A percentile compares a stretch with the other conserved stretches of the same genome.
These are phyloP conservation scores for Lymantria dispar DNA, from an alignment of 2,888 invertebrate species.

Conservation along the genomic window DNA sequence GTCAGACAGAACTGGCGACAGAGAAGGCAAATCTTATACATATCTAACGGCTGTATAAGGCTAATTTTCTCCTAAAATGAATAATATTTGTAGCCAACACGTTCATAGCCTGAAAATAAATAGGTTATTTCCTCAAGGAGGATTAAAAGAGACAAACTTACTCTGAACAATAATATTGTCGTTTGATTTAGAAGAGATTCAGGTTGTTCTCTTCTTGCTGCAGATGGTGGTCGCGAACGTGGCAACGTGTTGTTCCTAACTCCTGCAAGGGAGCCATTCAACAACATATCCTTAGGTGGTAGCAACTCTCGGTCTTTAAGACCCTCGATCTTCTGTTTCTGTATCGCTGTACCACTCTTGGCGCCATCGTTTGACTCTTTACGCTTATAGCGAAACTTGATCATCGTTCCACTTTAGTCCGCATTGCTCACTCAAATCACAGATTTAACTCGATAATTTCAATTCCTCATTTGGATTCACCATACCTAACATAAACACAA, in stretches of 20 bases:
- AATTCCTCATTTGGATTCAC: slow-evolving; percentile 50
- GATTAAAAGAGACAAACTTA: slow-evolving; percentile 51
- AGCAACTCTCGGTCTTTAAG: slow-evolving; percentile 68
- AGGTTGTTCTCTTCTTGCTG: slow-evolving; percentile 49
- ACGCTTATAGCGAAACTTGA: slow-evolving; percentile 86
- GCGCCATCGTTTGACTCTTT: slow-evolving; percentile 76
- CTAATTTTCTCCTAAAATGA: too few relatives aligned
- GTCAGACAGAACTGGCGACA: too few relatives aligned
- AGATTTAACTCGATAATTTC: slow-evolving; percentile 38
- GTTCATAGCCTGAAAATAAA: too few relatives aligned
- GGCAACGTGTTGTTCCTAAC: slow-evolving; percentile 75
- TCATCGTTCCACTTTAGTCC: slow-evolving; percentile 75
- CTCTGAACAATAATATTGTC: slow-evolving; percentile 69
- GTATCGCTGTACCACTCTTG: slow-evolving; percentile 61
- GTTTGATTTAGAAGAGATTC: slow-evolving; percentile 59
- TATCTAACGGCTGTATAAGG: too few relatives aligned
- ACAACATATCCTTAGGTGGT: slow-evolving; percentile 72
- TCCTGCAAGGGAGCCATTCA: slow-evolving; percentile 64
- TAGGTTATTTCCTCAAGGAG: background rate
- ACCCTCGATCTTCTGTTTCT: slow-evolving; percentile 76
- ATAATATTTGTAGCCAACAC: too few relatives aligned
- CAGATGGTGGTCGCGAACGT: slow-evolving; percentile 59
- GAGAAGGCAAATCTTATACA: too few relatives aligned
- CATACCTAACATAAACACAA: slow-evolving; percentile 58
- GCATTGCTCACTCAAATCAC: slow-evolving; percentile 53